phyloP scores from a whole-genome alignment of 53 echinoderm and acorn worm species.

The Antedon mediterranea region DNA sequence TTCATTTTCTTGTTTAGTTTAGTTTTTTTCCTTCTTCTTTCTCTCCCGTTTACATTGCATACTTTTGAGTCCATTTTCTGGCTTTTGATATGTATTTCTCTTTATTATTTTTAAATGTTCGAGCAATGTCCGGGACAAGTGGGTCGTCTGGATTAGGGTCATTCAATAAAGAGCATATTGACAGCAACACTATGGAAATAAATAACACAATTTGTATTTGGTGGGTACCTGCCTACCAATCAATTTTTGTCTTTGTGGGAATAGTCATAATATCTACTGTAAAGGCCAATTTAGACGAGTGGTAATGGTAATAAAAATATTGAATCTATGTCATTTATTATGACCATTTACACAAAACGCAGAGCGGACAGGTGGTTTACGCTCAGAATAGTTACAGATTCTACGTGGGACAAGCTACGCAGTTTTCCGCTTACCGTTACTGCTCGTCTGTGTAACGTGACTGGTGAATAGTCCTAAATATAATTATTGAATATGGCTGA shows the following conservation, averaged over 20 bases:
- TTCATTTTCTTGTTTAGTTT: background rate
- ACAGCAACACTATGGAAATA: conserved; percentile 61
- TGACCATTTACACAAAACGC: too few relatives aligned
- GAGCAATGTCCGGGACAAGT: conserved; percentile 87
- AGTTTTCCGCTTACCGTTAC: too few relatives aligned
- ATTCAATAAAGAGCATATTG: conserved; percentile 75
- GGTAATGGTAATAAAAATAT: too few relatives aligned
- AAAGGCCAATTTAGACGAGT: too few relatives aligned
- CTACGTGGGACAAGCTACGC: too few relatives aligned
- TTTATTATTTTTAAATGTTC: conserved; percentile 63
- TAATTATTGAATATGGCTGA: background rate
- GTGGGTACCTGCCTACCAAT: background rate
- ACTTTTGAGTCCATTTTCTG: conserved; percentile 86
- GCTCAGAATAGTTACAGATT: too few relatives aligned
- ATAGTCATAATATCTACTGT: too few relatives aligned
- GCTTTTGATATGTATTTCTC: conserved; percentile 36
- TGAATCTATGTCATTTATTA: too few relatives aligned
- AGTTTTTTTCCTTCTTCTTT: background rate
- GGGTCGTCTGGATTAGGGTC: conserved; percentile 35
- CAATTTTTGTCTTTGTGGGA: too few relatives aligned
- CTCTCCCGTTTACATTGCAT: conserved; percentile 38
- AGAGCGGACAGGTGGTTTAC: too few relatives aligned
- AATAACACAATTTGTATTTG: background rate
- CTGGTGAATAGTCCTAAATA: background rate
- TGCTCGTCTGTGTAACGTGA: too few relatives aligned